Percentiles rank a stretch among this genome's conserved stretches.
These are phyloP conservation scores for Patiria miniata DNA, from an alignment of 35 echinoderm and acorn worm genomes.

Conservation along the genomic window DNA sequence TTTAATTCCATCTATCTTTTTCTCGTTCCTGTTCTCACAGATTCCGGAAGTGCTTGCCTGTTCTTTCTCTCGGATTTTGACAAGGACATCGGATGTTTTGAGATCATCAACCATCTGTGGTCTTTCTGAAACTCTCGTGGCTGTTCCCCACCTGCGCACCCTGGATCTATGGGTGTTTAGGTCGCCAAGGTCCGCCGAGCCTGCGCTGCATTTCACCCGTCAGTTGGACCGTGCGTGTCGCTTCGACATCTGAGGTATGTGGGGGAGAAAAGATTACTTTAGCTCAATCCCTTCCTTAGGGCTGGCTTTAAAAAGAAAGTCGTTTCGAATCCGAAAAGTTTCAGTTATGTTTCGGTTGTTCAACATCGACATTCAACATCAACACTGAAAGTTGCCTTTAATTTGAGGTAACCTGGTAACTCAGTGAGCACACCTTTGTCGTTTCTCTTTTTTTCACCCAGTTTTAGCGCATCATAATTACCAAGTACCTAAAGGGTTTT, in stretches of 20 bases:
- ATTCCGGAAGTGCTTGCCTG: too few relatives aligned
- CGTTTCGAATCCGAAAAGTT: neutral
- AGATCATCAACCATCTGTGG: neutral
- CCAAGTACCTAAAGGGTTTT: too few relatives aligned
- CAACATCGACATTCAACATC: neutral
- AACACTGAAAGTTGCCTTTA: neutral
- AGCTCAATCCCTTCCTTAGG: neutral
- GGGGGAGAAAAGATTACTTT: neutral
- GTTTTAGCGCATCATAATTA: too few relatives aligned
- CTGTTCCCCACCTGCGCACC: neutral
- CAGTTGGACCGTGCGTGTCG: neutral
- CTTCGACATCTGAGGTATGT: neutral
- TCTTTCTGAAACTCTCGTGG: neutral
- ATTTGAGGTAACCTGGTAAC: too few relatives aligned
- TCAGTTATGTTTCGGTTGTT: neutral
- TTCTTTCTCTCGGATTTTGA: neutral
- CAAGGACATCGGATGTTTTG: slow-evolving; percentile 24
- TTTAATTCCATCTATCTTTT: too few relatives aligned
- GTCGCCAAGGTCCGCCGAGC: neutral
- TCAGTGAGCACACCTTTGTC: too few relatives aligned
- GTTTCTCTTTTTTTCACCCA: too few relatives aligned
- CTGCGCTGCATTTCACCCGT: neutral
- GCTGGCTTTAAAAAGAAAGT: neutral
- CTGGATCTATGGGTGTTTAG: neutral
- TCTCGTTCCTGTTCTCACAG: too few relatives aligned